Conservation (phyloP, 2,888 invertebrate species). For the Drosophila cognata region DNA sequence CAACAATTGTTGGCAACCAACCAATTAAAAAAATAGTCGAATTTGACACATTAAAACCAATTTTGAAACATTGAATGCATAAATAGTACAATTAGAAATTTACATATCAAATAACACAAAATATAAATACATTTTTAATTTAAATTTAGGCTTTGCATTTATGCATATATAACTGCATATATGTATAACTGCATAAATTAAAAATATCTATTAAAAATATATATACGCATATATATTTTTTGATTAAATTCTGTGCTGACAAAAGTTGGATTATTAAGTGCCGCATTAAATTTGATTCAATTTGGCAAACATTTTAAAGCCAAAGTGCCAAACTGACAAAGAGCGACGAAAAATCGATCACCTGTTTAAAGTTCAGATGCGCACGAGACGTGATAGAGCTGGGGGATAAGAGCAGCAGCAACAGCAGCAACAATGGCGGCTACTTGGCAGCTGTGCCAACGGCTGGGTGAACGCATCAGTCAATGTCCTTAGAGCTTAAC, state of each 20-base stretch:
- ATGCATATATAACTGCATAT: no score
- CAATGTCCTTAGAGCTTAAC: slow-evolving; percentile 79
- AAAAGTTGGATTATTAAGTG: slow-evolving; percentile 42
- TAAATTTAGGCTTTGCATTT: neutral
- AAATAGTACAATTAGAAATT: neutral
- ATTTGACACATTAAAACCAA: neutral
- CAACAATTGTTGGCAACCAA: neutral
- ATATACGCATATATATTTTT: neutral
- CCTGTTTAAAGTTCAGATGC: slow-evolving; percentile 67
- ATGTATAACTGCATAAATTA: neutral
- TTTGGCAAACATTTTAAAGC: slow-evolving; percentile 33
- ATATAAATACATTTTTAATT: neutral
- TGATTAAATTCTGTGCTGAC: neutral
- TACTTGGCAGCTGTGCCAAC: slow-evolving; percentile 72
- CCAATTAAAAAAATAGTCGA: neutral
- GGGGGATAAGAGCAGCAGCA: slow-evolving; percentile 2
- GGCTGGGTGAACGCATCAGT: slow-evolving; percentile 79
- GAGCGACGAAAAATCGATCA: slow-evolving; percentile 67
- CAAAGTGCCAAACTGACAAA: slow-evolving; percentile 29
- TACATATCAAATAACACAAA: slow-evolving; percentile 5
- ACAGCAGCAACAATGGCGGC: slow-evolving; percentile 57
- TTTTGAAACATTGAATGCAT: slow-evolving; percentile 1
- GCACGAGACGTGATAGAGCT: slow-evolving; percentile 19
- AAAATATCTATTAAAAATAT: no score
- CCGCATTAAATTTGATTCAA: slow-evolving; percentile 59